phyloP scores from a whole-genome alignment of 2,797 vertebrate species.

The Hafferia zeledoni region DNA sequence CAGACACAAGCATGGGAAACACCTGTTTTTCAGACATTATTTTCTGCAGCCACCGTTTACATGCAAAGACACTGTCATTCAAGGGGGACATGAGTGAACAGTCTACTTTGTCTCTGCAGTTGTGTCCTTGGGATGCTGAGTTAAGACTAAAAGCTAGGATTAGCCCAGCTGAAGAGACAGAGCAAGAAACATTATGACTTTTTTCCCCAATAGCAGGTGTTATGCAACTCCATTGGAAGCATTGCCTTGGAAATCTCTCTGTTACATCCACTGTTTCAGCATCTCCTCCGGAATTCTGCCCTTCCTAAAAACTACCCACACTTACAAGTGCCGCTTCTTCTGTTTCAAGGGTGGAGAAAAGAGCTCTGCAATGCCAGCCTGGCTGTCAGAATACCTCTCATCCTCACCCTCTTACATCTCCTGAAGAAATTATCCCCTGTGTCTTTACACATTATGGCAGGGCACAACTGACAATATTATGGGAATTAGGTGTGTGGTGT shows the following conservation, averaged over 20 bases:
- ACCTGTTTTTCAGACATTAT: not conserved
- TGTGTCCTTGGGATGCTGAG: not conserved
- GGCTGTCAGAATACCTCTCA: conserved; percentile 25
- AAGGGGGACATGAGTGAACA: not conserved
- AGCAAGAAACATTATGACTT: not conserved
- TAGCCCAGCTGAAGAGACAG: not conserved
- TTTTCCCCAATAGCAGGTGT: not conserved
- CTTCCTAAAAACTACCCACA: not conserved
- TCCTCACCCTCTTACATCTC: not conserved
- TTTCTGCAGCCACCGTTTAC: not conserved
- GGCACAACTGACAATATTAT: conserved; percentile 59
- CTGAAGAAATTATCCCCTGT: not conserved
- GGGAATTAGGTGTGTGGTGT: conserved; percentile 38
- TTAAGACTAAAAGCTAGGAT: not conserved
- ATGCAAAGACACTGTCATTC: fast-evolving
- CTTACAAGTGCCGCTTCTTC: not conserved
- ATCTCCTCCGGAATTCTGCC: not conserved
- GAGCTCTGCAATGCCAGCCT: not conserved
- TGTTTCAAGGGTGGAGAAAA: not conserved
- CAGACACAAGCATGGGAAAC: not conserved
- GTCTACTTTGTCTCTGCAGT: not conserved
- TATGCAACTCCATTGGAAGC: not conserved
- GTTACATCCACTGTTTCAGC: not conserved
- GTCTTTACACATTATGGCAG: conserved; percentile 54
- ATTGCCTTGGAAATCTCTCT: not conserved